phyloP scores from a whole-genome alignment of 2,888 invertebrate genomes.

The Quadriops clusia region DNA sequence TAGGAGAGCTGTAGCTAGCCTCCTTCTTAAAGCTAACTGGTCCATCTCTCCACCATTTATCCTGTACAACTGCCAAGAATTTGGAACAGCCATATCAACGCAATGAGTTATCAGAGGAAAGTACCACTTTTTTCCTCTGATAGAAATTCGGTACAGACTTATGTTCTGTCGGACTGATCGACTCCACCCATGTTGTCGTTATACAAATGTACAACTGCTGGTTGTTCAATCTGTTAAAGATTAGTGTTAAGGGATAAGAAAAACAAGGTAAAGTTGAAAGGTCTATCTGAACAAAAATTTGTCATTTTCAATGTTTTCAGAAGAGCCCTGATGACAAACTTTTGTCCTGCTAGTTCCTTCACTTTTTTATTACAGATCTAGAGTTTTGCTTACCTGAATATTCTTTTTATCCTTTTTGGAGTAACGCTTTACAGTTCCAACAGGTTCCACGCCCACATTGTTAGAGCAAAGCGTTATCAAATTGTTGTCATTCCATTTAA shows the following conservation, averaged over 20 bases:
- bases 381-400: too few species aligned
- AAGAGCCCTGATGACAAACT: too few species aligned
- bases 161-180: conserved; percentile 20
- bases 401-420: conserved; percentile 9
- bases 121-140: conserved; percentile 23
- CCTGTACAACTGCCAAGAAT: conserved; percentile 19
- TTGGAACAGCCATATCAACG: conserved; percentile 20
- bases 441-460: conserved; percentile 5
- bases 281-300: too few species aligned
- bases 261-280: too few species aligned
- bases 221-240: too few species aligned
- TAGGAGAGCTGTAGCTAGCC: conserved; percentile 10
- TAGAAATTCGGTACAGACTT: conserved; percentile 16
- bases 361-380: too few species aligned
- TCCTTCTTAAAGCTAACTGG: conserved; percentile 18
- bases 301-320: too few species aligned
- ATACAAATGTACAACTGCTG: too few species aligned
- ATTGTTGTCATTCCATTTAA: conserved; percentile 11
- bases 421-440: conserved; percentile 11
- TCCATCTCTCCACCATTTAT: conserved; percentile 17
- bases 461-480: conserved; percentile 10
- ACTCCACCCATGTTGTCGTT: conserved; percentile 18
- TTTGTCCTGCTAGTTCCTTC: too few species aligned
- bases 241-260: too few species aligned
- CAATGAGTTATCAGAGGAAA: conserved; percentile 18